A percentile compares a stretch with the other conserved stretches of the same genome.
Evolutionary conservation across 2,113 vertebrate genomes (phyloP).

Genomic region (Isurus oxyrinchus): DNA sequence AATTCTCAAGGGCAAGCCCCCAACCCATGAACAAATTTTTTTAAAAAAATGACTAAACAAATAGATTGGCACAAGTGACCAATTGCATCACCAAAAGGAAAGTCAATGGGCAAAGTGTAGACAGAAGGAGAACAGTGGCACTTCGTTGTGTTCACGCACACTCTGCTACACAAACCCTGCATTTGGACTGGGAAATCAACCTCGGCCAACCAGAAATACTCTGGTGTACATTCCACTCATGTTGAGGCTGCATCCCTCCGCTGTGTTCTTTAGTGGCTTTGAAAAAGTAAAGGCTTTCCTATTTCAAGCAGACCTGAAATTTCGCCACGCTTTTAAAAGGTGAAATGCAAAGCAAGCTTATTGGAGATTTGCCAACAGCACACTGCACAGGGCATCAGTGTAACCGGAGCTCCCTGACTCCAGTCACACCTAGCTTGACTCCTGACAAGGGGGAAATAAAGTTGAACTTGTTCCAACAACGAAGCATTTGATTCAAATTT

Average conservation of each 20-base stretch:
- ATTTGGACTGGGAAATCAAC: background rate
- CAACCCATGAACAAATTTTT: too few species aligned
- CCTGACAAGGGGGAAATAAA: background rate
- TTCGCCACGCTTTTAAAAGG: background rate
- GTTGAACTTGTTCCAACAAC: background rate
- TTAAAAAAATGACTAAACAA: background rate
- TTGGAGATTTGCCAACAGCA: background rate
- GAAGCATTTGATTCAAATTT: background rate
- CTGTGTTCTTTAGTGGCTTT: background rate
- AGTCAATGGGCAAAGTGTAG: too few species aligned
- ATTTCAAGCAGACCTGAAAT: background rate
- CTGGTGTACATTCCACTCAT: background rate
- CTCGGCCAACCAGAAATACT: background rate
- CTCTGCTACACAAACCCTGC: background rate
- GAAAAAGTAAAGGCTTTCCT: background rate
- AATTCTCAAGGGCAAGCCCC: too few species aligned
- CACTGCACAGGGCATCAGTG: background rate
- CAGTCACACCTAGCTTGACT: constrained; percentile 1
- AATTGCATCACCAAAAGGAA: background rate
- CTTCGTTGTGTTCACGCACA: background rate
- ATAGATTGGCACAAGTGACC: background rate
- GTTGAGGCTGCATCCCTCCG: background rate
- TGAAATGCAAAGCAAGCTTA: background rate
- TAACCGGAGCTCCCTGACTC: background rate
- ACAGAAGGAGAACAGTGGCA: too few species aligned